Evolutionary conservation across 2,888 invertebrate genomes (phyloP).

Genomic region (Esperia sulphurella): DNA sequence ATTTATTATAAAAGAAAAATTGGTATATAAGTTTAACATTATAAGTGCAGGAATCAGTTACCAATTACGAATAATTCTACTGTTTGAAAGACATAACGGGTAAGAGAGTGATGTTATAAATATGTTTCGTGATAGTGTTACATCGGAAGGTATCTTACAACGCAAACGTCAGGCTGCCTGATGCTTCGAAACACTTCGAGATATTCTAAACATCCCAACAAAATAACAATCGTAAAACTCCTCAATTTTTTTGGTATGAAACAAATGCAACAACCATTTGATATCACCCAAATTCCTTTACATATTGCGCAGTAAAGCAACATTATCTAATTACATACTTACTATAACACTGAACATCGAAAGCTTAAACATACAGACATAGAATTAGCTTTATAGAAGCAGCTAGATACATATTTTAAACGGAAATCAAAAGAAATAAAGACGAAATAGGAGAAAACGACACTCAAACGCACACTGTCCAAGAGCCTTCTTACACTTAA

Average conservation of each 20-base stretch:
- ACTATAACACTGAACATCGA: slow-evolving; percentile 68
- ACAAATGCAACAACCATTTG: slow-evolving; percentile 53
- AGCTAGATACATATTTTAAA: slow-evolving; percentile 27
- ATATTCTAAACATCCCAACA: slow-evolving; percentile 14
- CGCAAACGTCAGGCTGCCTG: neutral
- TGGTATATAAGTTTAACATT: slow-evolving; percentile 14
- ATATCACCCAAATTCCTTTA: slow-evolving; percentile 77
- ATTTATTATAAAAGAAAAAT: slow-evolving; percentile 30
- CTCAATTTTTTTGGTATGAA: slow-evolving; percentile 15
- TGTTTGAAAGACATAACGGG: slow-evolving; percentile 9
- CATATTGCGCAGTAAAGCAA: slow-evolving; percentile 57
- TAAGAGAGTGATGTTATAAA: slow-evolving; percentile 1
- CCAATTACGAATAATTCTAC: slow-evolving; percentile 5
- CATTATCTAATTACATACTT: slow-evolving; percentile 35
- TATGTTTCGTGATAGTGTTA: slow-evolving; percentile 7
- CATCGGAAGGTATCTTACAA: slow-evolving; percentile 5
- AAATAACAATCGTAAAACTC: slow-evolving; percentile 1
- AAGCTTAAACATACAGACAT: slow-evolving; percentile 59
- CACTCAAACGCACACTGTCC: slow-evolving; percentile 51
- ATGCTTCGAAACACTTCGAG: slow-evolving; percentile 10
- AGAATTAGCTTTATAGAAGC: slow-evolving; percentile 41
- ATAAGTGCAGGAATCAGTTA: slow-evolving; percentile 9
- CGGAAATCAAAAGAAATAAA: slow-evolving; percentile 35
- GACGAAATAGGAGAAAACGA: slow-evolving; percentile 63
- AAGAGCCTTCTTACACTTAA: slow-evolving; percentile 48